Conservation (phyloP, 2,888 invertebrate species). For the Oxyscelio sp. region DNA sequence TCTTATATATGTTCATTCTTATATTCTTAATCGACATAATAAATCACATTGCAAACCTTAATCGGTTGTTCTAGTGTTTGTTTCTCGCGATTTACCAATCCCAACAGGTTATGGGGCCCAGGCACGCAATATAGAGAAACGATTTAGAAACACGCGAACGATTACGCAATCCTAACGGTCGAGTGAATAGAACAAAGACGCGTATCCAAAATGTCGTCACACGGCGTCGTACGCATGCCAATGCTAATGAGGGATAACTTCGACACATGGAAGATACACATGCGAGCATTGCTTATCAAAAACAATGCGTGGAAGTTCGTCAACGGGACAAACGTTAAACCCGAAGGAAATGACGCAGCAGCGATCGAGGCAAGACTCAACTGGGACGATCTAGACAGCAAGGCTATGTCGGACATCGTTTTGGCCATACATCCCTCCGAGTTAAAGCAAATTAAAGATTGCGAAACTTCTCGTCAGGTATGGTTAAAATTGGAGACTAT, state of each 20-base stretch:
- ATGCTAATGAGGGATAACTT: background rate
- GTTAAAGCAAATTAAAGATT: slow-evolving; percentile 42
- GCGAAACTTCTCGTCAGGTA: slow-evolving; percentile 52
- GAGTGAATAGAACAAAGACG: too few relatives aligned
- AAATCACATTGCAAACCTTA: too few relatives aligned
- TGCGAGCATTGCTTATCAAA: slow-evolving; percentile 38
- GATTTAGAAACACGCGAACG: too few relatives aligned
- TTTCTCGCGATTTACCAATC: too few relatives aligned
- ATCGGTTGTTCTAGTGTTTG: too few relatives aligned
- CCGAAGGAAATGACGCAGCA: slow-evolving; percentile 1
- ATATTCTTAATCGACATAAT: too few relatives aligned
- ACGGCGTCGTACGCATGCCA: too few relatives aligned
- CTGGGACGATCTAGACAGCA: slow-evolving; percentile 2
- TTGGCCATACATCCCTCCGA: slow-evolving; percentile 31
- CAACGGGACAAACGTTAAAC: slow-evolving; percentile 5
- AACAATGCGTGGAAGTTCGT: slow-evolving; percentile 53
- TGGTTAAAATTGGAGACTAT: slow-evolving; percentile 44
- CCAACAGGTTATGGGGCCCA: too few relatives aligned
- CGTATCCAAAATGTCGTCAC: too few relatives aligned
- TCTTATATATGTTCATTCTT: too few relatives aligned
- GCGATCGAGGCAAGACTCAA: background rate
- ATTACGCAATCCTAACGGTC: too few relatives aligned
- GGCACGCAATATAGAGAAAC: too few relatives aligned
- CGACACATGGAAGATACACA: slow-evolving; percentile 9
- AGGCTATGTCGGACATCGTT: slow-evolving; percentile 36